Evolutionary conservation across 2,797 vertebrate species (phyloP).

Genomic region (Sphaeramia orbicularis): DNA sequence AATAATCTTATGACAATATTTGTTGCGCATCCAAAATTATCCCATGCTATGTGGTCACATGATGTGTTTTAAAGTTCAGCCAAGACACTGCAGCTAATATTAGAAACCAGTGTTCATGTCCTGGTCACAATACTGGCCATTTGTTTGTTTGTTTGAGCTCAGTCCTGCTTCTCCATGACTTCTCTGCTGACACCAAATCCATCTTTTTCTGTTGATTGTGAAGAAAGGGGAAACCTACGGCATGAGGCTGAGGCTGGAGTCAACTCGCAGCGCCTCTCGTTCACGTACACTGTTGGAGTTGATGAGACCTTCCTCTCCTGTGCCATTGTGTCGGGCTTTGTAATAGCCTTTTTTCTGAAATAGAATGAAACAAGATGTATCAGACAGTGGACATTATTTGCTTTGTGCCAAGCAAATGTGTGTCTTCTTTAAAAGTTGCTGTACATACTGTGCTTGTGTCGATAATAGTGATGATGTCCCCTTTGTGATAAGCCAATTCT

Average conservation of each 20-base stretch:
- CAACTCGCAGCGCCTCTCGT: slow-evolving; percentile 85
- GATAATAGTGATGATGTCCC: slow-evolving; percentile 90
- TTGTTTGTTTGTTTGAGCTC: not conserved
- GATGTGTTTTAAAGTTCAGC: slow-evolving; percentile 1
- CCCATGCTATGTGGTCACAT: slow-evolving; percentile 23
- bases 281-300: slow-evolving; percentile 81
- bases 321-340: slow-evolving; percentile 86
- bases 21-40: not conserved
- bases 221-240: slow-evolving; percentile 84
- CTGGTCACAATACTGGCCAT: slow-evolving; percentile 9
- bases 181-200: not conserved
- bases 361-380: slow-evolving; percentile 6
- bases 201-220: not conserved
- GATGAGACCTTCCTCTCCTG: slow-evolving; percentile 89
- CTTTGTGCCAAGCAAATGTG: no score
- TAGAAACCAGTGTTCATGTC: not conserved
- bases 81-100: slow-evolving; percentile 14
- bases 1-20: slow-evolving; percentile 1
- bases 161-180: no score
- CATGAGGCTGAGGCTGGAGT: slow-evolving; percentile 94
- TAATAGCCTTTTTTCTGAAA: slow-evolving; percentile 87
- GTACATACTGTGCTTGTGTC: slow-evolving; percentile 84
- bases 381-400: not conserved
- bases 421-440: no score
- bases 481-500: slow-evolving; percentile 89